Evolutionary conservation across 1,140 invertebrate species (phyloP).

Genomic region (Cotesia typhae): DNA sequence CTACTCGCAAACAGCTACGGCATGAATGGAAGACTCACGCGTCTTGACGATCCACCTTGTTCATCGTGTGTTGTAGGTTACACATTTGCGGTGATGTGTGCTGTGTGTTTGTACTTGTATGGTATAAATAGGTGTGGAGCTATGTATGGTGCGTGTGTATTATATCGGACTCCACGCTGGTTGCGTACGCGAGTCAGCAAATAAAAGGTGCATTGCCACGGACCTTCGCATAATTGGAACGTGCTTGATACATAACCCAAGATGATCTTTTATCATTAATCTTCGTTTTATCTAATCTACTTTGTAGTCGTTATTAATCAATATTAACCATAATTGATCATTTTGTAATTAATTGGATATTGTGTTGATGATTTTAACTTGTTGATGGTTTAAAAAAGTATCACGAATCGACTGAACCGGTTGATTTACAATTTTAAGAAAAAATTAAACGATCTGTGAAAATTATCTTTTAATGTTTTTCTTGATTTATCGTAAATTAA

Average conservation of each 20-base stretch:
- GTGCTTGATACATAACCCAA: constrained; percentile 11
- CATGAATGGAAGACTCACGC: constrained; percentile 30
- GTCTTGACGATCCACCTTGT: neutral
- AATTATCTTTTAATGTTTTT: too few species aligned
- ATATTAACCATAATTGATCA: neutral
- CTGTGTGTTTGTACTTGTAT: neutral
- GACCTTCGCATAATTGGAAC: constrained; percentile 29
- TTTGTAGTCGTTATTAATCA: neutral
- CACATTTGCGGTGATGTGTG: neutral
- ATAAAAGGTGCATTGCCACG: constrained; percentile 20
- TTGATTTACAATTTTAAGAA: too few species aligned
- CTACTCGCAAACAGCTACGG: neutral
- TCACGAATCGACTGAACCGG: too few species aligned
- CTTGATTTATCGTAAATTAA: too few species aligned
- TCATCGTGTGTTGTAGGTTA: neutral
- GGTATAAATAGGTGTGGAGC: constrained; percentile 4
- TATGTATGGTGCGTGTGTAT: neutral
- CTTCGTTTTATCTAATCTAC: constrained; percentile 1
- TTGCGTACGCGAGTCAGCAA: constrained; percentile 25
- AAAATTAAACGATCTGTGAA: too few species aligned
- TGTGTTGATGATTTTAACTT: too few species aligned
- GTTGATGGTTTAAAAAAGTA: too few species aligned
- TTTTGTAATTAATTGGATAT: too few species aligned
- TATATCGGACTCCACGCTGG: constrained; percentile 19
- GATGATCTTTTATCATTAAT: neutral